Percentiles rank a stretch among this genome's conserved stretches.
phyloP scores from a whole-genome alignment of 2,797 vertebrate species.

The Eutrigla gurnardus region DNA sequence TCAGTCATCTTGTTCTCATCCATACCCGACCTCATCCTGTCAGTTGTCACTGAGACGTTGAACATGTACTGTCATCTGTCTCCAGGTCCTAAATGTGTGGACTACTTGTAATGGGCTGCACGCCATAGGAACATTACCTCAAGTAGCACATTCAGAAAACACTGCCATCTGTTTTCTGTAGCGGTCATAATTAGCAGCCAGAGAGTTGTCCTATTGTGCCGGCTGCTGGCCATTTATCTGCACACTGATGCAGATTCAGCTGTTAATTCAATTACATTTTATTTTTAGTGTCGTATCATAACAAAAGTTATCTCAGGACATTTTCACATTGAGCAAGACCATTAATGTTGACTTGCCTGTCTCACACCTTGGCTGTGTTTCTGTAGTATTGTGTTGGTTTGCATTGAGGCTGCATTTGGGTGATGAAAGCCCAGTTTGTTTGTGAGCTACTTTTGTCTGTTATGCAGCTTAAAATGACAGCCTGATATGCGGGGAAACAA shows the following conservation, averaged over 20 bases:
- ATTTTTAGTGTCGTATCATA: too few relatives aligned
- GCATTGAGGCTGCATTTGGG: not conserved
- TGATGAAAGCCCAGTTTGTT: constrained; percentile 12
- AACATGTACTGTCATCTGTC: constrained; percentile 33
- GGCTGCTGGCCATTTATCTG: constrained; percentile 24
- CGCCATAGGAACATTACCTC: constrained; percentile 40
- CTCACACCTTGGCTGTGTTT: not conserved
- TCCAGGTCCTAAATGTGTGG: constrained; percentile 31
- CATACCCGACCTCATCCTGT: constrained; percentile 26
- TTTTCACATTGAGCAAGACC: too few relatives aligned
- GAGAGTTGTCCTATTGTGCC: constrained; percentile 31
- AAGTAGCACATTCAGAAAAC: constrained; percentile 57
- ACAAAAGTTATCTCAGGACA: too few relatives aligned
- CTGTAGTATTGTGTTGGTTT: not conserved
- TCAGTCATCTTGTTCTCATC: constrained; percentile 29
- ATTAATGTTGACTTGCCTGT: not conserved
- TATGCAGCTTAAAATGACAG: constrained; percentile 30
- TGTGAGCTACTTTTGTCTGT: constrained; percentile 25
- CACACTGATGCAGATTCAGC: not conserved
- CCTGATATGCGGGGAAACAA: constrained; percentile 7
- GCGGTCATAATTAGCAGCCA: constrained; percentile 20
- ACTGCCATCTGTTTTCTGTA: constrained; percentile 50
- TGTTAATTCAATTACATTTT: not conserved
- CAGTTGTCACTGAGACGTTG: constrained; percentile 24
- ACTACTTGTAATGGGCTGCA: constrained; percentile 16